Evolutionary conservation across 2,797 vertebrate genomes (phyloP).

Genomic region (Pangasius sanitwongsei): DNA sequence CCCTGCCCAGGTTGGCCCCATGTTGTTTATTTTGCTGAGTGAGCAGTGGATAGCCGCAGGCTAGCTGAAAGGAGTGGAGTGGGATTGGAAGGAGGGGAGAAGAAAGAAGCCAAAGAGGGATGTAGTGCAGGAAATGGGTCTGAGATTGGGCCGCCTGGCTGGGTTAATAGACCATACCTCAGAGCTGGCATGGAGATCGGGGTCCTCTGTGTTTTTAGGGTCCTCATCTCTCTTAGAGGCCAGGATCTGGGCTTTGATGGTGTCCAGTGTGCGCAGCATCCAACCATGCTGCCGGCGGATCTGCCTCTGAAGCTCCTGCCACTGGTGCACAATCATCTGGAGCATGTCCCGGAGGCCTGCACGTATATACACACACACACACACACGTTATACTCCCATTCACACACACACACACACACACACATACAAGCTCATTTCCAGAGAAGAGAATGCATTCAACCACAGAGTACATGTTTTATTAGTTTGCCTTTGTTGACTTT

Average conservation of each 20-base stretch:
- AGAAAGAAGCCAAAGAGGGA: conserved; percentile 29
- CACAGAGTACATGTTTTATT: background rate
- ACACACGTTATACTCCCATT: too few relatives aligned
- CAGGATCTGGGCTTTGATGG: conserved; percentile 91
- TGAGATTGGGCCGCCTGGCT: conserved; percentile 64
- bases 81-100: conserved; percentile 10
- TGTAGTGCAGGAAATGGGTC: conserved; percentile 32
- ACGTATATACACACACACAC: conserved; percentile 47
- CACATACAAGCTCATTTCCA: background rate
- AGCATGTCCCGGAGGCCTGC: conserved; percentile 93
- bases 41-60: conserved; percentile 75
- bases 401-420: conserved; percentile 20
- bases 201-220: conserved; percentile 68
- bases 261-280: conserved; percentile 91
- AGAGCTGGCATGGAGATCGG: conserved; percentile 69
- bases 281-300: conserved; percentile 95
- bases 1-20: conserved; percentile 57
- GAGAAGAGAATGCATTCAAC: background rate
- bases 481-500: background rate
- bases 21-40: conserved; percentile 80
- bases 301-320: conserved; percentile 96
- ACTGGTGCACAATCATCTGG: conserved; percentile 91
- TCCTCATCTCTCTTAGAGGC: conserved; percentile 78
- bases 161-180: conserved; percentile 81
- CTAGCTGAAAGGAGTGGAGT: conserved; percentile 54